phyloP scores from a whole-genome alignment of 2,797 vertebrate species.

The Arremon aurantiirostris region DNA sequence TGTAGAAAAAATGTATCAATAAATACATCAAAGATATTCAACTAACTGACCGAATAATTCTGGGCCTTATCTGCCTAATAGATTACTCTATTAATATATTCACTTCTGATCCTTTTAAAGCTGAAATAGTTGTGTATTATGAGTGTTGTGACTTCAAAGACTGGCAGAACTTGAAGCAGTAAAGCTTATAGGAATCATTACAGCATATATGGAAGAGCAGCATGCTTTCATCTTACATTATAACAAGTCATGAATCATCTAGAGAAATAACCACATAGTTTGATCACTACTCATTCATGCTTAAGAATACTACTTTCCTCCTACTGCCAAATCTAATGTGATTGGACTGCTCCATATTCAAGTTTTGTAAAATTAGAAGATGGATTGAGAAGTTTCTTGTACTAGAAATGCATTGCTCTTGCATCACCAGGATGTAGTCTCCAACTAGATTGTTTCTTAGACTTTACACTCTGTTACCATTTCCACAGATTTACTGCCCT shows the following conservation, averaged over 20 bases:
- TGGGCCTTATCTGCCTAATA: not conserved
- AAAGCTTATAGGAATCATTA: not conserved
- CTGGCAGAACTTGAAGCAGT: not conserved
- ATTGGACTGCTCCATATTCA: not conserved
- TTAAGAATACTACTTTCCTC: not conserved
- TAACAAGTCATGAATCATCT: not conserved
- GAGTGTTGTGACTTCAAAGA: not conserved
- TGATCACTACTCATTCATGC: not conserved
- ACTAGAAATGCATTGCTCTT: not conserved
- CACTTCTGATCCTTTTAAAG: not conserved
- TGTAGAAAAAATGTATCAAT: not conserved
- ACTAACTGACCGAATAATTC: not conserved
- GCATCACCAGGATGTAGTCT: not conserved
- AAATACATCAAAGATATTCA: not conserved
- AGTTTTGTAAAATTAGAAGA: not conserved
- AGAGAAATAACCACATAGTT: not conserved
- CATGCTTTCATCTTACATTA: not conserved
- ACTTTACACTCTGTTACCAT: not conserved
- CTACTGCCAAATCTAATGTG: not conserved
- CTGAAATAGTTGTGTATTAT: not conserved
- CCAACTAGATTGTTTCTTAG: not conserved
- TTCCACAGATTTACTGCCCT: not conserved
- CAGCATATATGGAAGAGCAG: not conserved
- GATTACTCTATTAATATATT: not conserved
- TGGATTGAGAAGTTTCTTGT: not conserved